Evolutionary conservation across 92 coral and sea anemone genomes (phyloP), one percentile per base, ranked within the genome.

Genomic region (Epizoanthus illoricatus): DNA sequence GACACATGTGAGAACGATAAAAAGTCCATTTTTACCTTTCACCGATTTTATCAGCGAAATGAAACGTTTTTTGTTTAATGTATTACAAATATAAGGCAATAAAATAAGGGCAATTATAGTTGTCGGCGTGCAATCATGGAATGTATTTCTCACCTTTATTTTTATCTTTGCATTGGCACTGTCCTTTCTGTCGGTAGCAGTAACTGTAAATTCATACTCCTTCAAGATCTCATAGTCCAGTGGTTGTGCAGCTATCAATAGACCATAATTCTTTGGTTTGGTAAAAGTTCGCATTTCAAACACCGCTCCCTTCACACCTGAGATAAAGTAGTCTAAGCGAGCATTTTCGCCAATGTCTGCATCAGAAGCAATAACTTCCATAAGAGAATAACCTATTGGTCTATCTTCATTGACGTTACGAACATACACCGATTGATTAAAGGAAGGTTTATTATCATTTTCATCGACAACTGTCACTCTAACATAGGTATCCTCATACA

Each of bases 341-440:
- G 98, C 98, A 76, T 95, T 95, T 57, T 89, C 95, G 42, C 98
- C 98, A 67, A 89, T 86, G 87, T 95, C 98, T 0, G 5, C 61
- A 72, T 95, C 98, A 2, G 79, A 80, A 5, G 98, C 93, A 16
- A 64, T 17, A 1, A 95, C 88, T 10, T 90, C 86, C 66, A 65
- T 74, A 33, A 95, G 65, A 2, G 81, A 76, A 11, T 88, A 69
- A 0, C 98, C 98, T 4, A 89, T 73, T 18, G 85, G 81, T 1
- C 90, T 86, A 80, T 88, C 90, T 87, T 95, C 98, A 5, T 84
- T 84, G 24, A 95, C 92, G 10, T 65, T 80, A 9, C 81, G 86
- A 55, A 74, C 40, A 74, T 89, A 95, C 4, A 3, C 18, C 17
- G 88, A 40, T 79, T 90, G 23, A 62, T 76, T 81, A 74, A 95